These are phyloP conservation scores for Ceratothoa steindachneri DNA, from an alignment of 2,888 invertebrate species.

Conservation along the genomic window DNA sequence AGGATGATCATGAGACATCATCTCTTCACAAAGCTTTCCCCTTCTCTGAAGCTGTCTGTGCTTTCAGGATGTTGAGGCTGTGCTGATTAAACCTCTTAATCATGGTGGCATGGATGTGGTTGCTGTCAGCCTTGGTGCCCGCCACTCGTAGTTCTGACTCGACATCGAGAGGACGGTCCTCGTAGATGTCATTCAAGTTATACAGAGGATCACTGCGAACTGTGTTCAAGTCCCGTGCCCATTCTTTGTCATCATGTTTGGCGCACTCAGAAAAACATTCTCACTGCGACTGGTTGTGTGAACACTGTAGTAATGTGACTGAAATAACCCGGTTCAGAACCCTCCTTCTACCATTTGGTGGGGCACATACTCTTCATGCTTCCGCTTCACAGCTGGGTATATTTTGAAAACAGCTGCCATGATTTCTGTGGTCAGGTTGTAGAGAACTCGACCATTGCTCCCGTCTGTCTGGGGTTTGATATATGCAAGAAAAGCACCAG, in stretches of 20 bases:
- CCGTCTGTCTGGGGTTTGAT: constrained; percentile 96
- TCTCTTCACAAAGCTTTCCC: constrained; percentile 38
- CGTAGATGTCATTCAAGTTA: constrained; percentile 75
- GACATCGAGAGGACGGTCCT: constrained; percentile 47
- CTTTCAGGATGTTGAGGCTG: constrained; percentile 82
- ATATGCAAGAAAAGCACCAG: constrained; percentile 67
- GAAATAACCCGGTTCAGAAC: constrained; percentile 99
- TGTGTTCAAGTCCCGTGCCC: constrained; percentile 70
- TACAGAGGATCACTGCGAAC: constrained; percentile 76
- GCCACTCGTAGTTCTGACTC: constrained; percentile 21
- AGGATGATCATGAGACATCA: constrained; percentile 38
- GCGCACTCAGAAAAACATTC: constrained; percentile 95
- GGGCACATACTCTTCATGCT: constrained; percentile 94
- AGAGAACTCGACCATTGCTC: constrained; percentile 83
- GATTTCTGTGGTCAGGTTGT: constrained; percentile 93
- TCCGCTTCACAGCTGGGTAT: constrained; percentile 95
- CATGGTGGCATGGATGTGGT: constrained; percentile 44
- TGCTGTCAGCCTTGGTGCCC: constrained; percentile 41
- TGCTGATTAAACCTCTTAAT: constrained; percentile 77
- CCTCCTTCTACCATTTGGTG: constrained; percentile 84
- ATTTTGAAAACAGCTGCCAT: constrained; percentile 98
- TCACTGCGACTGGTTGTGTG: constrained; percentile 77
- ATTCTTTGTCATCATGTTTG: constrained; percentile 82
- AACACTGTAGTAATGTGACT: constrained; percentile 88
- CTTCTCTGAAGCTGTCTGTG: constrained; percentile 49